Evolutionary conservation across 2,888 invertebrate genomes (phyloP), one percentile per base, ranked within the genome.

Genomic region (Zygothrica quintamaculata): DNA sequence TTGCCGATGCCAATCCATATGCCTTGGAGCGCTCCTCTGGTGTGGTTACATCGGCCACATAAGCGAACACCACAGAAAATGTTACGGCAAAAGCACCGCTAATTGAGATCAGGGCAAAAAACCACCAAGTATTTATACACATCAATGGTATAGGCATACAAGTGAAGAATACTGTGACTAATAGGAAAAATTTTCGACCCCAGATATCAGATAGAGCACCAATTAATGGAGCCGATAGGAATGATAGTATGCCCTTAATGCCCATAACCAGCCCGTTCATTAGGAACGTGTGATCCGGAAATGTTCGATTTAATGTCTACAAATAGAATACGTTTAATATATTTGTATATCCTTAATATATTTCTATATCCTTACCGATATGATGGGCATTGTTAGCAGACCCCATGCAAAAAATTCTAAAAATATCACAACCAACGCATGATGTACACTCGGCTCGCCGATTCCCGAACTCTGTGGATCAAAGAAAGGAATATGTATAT

Each of bases 351-450:
- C n/a, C n/a, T n/a, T n/a, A n/a, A 15, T 18, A 8, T 15, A 11
- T 9, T 5, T 9, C 11, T 18, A 42, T 29, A 13, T 15, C 75
- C 89, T 89, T 80, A 90, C 91, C 72, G 89, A 92, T 90, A 99
- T 99, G 89, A 99, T 96, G 61, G 99, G 99, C 94, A 98, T 97
- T 72, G 99, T 99, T 74, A 99, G 94, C 77, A 99, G 93, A 52
- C 99, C 99, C 99, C 99, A 99, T 78, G 99, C 98, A 92, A 99
- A 99, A 92, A 99, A 99, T 93, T 99, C 99, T 92, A 99, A 93
- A 93, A 99, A 99, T 92, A 99, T 99, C 89, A 99, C 98, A 90
- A 99, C 96, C 91, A 99, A 93, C 69, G 99, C 99, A 94, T 99
- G 99, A 92, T 98, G 98, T 71, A 99, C 96, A 90, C 97, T 98